phyloP scores from a whole-genome alignment of 2,797 vertebrate genomes.

The Pteropus rufus region DNA sequence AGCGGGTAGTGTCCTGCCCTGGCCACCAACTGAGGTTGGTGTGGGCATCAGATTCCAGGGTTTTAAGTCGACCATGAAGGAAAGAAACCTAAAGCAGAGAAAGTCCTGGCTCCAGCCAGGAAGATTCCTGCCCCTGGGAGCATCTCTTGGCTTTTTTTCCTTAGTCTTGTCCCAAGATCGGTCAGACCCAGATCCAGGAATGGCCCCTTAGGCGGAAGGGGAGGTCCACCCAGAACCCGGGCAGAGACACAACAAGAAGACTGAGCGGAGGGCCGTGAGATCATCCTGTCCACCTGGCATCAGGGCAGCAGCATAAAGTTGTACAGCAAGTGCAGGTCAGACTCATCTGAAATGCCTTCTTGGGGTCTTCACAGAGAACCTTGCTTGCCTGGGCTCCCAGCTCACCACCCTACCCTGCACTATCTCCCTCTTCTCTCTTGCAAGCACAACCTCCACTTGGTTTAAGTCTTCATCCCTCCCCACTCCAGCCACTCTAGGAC shows the following conservation, averaged over 20 bases:
- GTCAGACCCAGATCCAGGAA: neutral
- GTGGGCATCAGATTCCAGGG: neutral
- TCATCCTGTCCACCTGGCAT: neutral
- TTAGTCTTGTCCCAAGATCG: neutral
- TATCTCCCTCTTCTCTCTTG: neutral
- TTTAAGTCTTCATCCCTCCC: neutral
- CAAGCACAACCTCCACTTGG: neutral
- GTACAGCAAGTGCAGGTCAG: neutral
- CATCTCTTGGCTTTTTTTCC: neutral
- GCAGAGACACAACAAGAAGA: neutral
- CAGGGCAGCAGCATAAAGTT: neutral
- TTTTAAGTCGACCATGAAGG: neutral
- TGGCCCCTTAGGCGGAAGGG: neutral
- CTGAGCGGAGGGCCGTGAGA: rapidly evolving
- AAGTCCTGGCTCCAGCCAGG: neutral
- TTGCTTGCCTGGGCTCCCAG: neutral
- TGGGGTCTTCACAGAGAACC: neutral
- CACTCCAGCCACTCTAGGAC: neutral
- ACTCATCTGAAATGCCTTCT: neutral
- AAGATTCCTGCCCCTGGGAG: neutral
- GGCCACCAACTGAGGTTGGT: neutral
- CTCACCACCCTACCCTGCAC: neutral
- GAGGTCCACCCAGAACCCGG: neutral
- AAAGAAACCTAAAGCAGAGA: neutral
- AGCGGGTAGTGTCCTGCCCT: neutral